Percentiles rank a stretch among this genome's conserved stretches.
phyloP scores from a whole-genome alignment of 2,797 vertebrate genomes.

The Gallinago nigripennis region DNA sequence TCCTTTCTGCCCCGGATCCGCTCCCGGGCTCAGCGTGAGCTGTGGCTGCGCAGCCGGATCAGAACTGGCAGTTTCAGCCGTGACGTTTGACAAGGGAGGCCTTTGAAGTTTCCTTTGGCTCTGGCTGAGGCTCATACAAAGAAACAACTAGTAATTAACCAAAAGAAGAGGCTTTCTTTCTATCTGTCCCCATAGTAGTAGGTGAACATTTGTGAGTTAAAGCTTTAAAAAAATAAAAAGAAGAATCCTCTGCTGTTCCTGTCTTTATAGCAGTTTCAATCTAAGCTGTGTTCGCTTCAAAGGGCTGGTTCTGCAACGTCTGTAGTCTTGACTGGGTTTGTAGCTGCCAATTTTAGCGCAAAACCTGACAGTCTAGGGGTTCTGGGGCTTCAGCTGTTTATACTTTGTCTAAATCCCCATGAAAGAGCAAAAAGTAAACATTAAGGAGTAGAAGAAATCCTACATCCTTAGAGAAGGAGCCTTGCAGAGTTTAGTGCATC shows the following conservation, averaged over 20 bases:
- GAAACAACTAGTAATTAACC: constrained; percentile 36
- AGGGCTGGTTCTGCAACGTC: neutral
- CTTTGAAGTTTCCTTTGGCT: constrained; percentile 35
- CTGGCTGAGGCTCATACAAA: neutral
- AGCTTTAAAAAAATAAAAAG: neutral
- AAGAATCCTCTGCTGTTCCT: neutral
- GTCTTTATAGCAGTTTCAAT: neutral
- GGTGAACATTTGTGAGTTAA: constrained; percentile 2
- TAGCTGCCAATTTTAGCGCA: constrained; percentile 26
- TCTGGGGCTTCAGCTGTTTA: neutral
- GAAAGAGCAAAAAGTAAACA: neutral
- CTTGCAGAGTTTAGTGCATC: neutral
- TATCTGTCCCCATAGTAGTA: neutral
- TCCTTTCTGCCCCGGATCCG: neutral
- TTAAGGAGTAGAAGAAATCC: neutral
- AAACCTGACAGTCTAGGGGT: neutral
- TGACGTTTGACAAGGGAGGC: neutral
- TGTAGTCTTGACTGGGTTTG: neutral
- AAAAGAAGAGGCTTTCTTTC: neutral
- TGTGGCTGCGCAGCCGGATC: neutral
- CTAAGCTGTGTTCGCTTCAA: constrained; percentile 18
- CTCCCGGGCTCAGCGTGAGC: neutral
- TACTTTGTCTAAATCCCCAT: neutral
- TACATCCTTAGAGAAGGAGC: neutral
- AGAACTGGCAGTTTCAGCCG: neutral